Conservation (phyloP, 1,140 invertebrate genomes). For the Scaptodrosophila lebanonensis region DNA sequence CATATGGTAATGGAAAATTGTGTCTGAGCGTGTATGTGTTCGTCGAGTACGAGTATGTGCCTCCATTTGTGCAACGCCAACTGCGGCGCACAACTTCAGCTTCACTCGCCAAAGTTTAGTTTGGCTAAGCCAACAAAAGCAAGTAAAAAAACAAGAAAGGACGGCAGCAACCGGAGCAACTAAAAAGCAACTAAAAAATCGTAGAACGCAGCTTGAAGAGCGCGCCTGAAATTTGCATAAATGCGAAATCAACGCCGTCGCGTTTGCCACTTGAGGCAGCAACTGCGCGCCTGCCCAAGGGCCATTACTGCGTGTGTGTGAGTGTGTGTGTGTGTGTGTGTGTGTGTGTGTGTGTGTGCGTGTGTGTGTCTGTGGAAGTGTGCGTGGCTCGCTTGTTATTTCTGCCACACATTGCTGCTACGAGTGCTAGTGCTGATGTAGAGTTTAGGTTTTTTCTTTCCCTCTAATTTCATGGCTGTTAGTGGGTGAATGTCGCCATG, state of each 20-base stretch:
- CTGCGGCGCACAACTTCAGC: slow-evolving; percentile 39
- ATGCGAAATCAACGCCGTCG: slow-evolving; percentile 74
- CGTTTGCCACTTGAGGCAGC: slow-evolving; percentile 56
- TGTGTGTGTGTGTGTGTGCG: neutral
- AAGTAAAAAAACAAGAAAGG: slow-evolving; percentile 28
- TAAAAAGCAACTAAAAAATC: slow-evolving; percentile 30
- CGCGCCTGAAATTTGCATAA: slow-evolving; percentile 70
- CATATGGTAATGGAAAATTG: neutral
- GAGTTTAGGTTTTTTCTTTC: slow-evolving; percentile 18
- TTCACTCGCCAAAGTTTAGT: slow-evolving; percentile 56
- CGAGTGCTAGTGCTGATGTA: slow-evolving; percentile 7
- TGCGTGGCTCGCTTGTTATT: slow-evolving; percentile 56
- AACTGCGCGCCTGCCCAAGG: slow-evolving; percentile 30
- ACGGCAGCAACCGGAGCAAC: slow-evolving; percentile 6
- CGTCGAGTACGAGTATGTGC: too few relatives aligned
- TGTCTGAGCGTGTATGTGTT: neutral
- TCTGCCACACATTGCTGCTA: slow-evolving; percentile 37
- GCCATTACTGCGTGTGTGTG: slow-evolving; percentile 14
- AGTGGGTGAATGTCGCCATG: slow-evolving; percentile 68
- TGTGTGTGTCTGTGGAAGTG: slow-evolving; percentile 27
- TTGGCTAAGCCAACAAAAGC: slow-evolving; percentile 50
- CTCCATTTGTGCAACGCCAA: slow-evolving; percentile 5
- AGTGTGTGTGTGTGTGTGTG: slow-evolving; percentile 14
- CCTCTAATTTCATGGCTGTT: slow-evolving; percentile 62
- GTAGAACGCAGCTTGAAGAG: slow-evolving; percentile 63